Evolutionary conservation across 2,888 invertebrate species (phyloP).

Genomic region (Euproctis similis): DNA sequence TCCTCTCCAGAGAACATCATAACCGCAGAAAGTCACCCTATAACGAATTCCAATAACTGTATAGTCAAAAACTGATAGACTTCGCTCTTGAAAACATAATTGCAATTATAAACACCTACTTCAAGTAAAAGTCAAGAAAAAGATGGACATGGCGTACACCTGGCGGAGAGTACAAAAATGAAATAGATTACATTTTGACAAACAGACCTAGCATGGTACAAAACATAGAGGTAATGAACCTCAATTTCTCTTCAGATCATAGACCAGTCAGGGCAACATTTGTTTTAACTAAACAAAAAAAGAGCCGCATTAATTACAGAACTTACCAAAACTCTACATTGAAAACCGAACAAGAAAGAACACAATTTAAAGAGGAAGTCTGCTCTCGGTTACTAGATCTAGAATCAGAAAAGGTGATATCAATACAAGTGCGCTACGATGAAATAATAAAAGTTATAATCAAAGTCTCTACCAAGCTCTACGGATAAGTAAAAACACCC

Average conservation of each 20-base stretch:
- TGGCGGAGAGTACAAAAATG: too few relatives aligned
- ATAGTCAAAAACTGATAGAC: constrained; percentile 3
- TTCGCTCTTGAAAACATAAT: constrained; percentile 3
- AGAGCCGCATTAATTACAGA: constrained; percentile 7
- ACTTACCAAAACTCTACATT: constrained; percentile 2
- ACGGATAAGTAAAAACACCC: too few relatives aligned
- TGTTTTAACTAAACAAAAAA: constrained; percentile 6
- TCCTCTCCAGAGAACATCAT: too few relatives aligned
- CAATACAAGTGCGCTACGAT: background rate
- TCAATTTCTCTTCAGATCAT: too few relatives aligned
- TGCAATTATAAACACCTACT: constrained; percentile 2
- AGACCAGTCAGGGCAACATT: too few relatives aligned
- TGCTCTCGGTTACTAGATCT: background rate
- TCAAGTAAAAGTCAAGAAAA: constrained; percentile 13
- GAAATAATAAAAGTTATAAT: background rate
- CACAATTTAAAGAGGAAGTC: background rate
- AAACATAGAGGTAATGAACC: constrained; percentile 14
- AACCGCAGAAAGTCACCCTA: too few relatives aligned
- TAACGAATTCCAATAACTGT: too few relatives aligned
- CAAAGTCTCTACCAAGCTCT: too few relatives aligned
- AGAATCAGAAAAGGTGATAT: background rate
- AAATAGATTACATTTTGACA: constrained; percentile 7
- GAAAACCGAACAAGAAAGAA: constrained; percentile 8
- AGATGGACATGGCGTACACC: constrained; percentile 7
- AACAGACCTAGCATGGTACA: constrained; percentile 7